Evolutionary conservation across 1,140 invertebrate genomes (phyloP).

Genomic region (Forficula auricularia): DNA sequence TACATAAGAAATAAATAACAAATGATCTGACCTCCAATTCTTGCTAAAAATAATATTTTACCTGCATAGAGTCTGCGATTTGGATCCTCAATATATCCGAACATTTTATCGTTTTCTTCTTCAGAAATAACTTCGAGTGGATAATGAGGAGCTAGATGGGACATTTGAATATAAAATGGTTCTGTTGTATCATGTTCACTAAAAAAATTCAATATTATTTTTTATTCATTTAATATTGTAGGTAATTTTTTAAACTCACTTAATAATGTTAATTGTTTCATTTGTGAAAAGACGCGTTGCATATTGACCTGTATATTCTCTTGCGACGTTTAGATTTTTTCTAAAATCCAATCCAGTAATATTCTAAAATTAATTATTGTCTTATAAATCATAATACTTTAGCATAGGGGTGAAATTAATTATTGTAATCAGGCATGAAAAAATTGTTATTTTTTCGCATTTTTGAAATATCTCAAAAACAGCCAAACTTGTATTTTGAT

Average conservation of each 20-base stretch:
- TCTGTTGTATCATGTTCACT: slow-evolving; percentile 19
- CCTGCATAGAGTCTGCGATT: slow-evolving; percentile 36
- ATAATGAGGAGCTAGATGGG: slow-evolving; percentile 27
- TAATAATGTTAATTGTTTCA: slow-evolving; percentile 22
- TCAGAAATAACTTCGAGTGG: slow-evolving; percentile 9
- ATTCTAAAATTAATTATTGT: neutral
- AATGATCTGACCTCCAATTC: too few species aligned
- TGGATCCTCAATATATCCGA: slow-evolving; percentile 34
- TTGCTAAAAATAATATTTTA: too few species aligned
- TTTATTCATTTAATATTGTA: too few species aligned
- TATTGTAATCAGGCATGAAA: too few species aligned
- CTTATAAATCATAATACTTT: neutral
- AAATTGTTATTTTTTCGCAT: too few species aligned
- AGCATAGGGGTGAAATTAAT: too few species aligned
- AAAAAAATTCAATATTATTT: too few species aligned
- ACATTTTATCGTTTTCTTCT: slow-evolving; percentile 32
- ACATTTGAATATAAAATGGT: slow-evolving; percentile 28
- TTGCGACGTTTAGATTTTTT: slow-evolving; percentile 19
- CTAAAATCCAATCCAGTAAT: slow-evolving; percentile 25
- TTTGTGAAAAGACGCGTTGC: slow-evolving; percentile 26
- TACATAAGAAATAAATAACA: too few species aligned
- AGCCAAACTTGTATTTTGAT: neutral
- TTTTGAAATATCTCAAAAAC: neutral
- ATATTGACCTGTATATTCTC: slow-evolving; percentile 24
- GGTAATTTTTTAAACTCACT: neutral